A percentile compares a stretch with the other conserved stretches of the same genome.
phyloP scores from a whole-genome alignment of 2,888 invertebrate species.

The Clitarchus hookeri region DNA sequence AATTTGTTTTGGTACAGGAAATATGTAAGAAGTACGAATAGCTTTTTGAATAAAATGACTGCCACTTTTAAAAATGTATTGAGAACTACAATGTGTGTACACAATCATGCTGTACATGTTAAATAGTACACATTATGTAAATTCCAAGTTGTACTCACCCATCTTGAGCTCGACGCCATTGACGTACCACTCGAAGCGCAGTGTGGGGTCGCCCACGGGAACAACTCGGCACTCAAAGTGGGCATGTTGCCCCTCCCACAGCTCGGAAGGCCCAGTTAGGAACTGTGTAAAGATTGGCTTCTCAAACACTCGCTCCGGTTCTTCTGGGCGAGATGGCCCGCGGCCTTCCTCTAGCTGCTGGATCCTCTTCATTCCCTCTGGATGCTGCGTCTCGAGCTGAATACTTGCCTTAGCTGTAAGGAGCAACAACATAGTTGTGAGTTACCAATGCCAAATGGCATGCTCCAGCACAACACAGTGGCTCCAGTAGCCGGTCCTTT shows the following conservation, averaged over 20 bases:
- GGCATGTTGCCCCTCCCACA: constrained; percentile 90
- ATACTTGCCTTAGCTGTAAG: constrained; percentile 79
- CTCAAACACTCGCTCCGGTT: constrained; percentile 81
- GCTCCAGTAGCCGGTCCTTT: no score
- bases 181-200: constrained; percentile 94
- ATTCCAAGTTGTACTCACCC: constrained; percentile 60
- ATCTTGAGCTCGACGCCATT: constrained; percentile 92
- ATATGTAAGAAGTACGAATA: no score
- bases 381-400: constrained; percentile 88
- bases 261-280: constrained; percentile 83
- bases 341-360: constrained; percentile 81
- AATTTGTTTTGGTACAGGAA: no score
- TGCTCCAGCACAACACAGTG: no score
- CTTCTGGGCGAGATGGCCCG: constrained; percentile 66
- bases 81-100: no score
- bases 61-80: no score
- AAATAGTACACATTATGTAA: no score
- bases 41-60: no score
- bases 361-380: constrained; percentile 89
- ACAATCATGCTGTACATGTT: no score
- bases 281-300: constrained; percentile 91
- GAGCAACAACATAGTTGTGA: background rate
- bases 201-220: constrained; percentile 90
- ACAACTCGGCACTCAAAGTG: constrained; percentile 91
- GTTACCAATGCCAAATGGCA: no score